A percentile compares a stretch with the other conserved stretches of the same genome.
Evolutionary conservation across 2,113 vertebrate species (phyloP).

Genomic region (Naja naja): DNA sequence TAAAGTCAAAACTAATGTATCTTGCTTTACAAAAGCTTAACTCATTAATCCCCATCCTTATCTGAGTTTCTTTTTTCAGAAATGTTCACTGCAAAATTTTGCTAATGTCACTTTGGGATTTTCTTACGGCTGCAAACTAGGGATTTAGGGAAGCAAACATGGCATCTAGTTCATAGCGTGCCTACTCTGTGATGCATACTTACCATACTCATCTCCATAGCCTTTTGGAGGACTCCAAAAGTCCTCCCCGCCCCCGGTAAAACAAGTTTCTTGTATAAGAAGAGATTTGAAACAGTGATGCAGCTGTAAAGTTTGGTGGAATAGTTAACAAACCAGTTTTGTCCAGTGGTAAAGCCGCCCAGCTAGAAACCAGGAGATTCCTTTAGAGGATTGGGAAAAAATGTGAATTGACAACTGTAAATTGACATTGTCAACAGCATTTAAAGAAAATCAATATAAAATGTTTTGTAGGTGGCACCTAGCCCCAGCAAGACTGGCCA

Average conservation of each 20-base stretch:
- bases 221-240: background rate
- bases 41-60: background rate
- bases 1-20: background rate
- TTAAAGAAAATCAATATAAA: no score
- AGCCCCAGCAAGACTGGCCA: no score
- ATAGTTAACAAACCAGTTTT: background rate
- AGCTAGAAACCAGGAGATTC: background rate
- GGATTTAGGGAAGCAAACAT: background rate
- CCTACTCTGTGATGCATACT: background rate
- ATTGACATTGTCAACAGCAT: no score
- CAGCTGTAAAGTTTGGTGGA: background rate
- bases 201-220: background rate
- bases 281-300: background rate
- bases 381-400: no score
- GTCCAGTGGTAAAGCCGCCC: background rate
- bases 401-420: no score
- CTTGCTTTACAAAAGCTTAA: background rate
- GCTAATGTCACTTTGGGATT: background rate
- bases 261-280: background rate
- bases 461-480: no score
- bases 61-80: background rate
- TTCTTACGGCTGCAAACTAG: background rate
- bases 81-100: background rate
- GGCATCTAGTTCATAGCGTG: background rate
- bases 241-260: background rate